Evolutionary conservation across 2,797 vertebrate species (phyloP).

Genomic region (Acipenser transmontanus): DNA sequence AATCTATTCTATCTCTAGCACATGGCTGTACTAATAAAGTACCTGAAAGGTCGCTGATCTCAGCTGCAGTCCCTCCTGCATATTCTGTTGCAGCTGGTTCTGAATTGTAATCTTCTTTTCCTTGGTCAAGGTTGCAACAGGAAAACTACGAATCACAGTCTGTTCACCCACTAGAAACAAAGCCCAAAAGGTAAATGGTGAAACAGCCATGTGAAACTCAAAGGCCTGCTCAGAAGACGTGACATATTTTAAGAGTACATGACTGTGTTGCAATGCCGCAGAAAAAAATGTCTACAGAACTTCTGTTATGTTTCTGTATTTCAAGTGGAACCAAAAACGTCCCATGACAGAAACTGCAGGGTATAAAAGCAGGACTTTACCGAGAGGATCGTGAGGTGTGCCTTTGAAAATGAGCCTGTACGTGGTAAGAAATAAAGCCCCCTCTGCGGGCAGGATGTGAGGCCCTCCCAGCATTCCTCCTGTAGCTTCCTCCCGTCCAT

Average conservation of each 20-base stretch:
- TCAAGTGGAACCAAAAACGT: background rate
- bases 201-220: too few species aligned
- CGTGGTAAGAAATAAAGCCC: conserved; percentile 92
- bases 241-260: too few species aligned
- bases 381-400: conserved; percentile 87
- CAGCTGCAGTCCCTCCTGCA: conserved; percentile 93
- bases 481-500: conserved; percentile 89
- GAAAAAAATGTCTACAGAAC: too few species aligned
- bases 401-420: conserved; percentile 97
- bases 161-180: conserved; percentile 82
- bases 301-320: background rate
- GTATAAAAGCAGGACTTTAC: conserved; percentile 47
- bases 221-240: too few species aligned
- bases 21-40: conserved; percentile 12
- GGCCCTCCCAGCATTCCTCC: conserved; percentile 90
- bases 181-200: conserved; percentile 15
- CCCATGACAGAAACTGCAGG: background rate
- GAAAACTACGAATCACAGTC: conserved; percentile 86
- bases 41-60: conserved; percentile 93
- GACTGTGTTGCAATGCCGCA: too few species aligned
- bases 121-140: conserved; percentile 86
- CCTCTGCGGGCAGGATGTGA: conserved; percentile 94
- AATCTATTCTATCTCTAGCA: too few species aligned
- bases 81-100: conserved; percentile 90
- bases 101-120: conserved; percentile 96